Evolutionary conservation across 2,888 invertebrate genomes (phyloP), one percentile per base, ranked within the genome.

Genomic region (Lutraria lutraria): DNA sequence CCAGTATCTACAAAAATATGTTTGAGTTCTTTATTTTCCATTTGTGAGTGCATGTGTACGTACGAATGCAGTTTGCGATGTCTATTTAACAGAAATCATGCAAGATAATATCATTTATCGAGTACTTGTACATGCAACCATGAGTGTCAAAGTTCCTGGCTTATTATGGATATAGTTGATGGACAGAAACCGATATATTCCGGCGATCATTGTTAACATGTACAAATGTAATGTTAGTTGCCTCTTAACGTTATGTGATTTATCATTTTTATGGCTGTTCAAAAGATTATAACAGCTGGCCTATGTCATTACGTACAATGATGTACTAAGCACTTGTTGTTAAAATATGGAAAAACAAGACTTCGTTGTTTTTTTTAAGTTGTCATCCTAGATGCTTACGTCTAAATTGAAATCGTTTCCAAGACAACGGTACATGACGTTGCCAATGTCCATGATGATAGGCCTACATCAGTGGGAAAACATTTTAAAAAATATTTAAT

Each of bases 171-270:
- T 43, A 43, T 43, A 43, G 3, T 56, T 56, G 19, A 56, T 12
- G 13, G 15, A 56, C 56, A n/a, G 25, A 25, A 68, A 68, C 25
- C 8, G n/a, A 25, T 25, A n/a, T 68, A 68, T 68, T 25, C 13
- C 2, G 25, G n/a, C 63, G 25, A 68, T 68, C n/a, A 68, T 10
- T 19, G 2, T 63, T 1, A 63, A n/a, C n/a, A n/a, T n/a, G n/a
- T n/a, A n/a, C n/a, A n/a, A n/a, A 15, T 12, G 63, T 68, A n/a
- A 68, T 25, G 25, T 25, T 68, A 25, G 25, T 68, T 25, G 63
- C n/a, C 63, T 68, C 63, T 68, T 68, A 68, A 68, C n/a, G 63
- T 25, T 68, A 25, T 68, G 63, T 68, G 25, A 68, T 68, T n/a
- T 25, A 68, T 68, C 63, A 25, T 43, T 68, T 19, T 68, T 68